A percentile compares a stretch with the other conserved stretches of the same genome.
These are phyloP conservation scores for Neolamprologus hecqui DNA, from an alignment of 2,113 vertebrate genomes.

Conservation along the genomic window DNA sequence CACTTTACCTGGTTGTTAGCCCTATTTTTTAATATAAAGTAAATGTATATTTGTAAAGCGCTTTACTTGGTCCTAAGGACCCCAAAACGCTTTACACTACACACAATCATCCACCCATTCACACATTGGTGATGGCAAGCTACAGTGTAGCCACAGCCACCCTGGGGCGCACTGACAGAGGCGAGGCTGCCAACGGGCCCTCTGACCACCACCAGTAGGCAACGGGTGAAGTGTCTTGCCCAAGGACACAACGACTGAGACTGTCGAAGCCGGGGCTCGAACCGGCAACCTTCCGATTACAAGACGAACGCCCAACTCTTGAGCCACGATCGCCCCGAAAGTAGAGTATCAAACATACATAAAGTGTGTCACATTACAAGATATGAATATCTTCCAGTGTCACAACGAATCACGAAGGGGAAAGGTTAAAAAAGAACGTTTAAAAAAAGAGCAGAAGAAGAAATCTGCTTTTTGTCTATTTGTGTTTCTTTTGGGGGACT, in stretches of 20 bases:
- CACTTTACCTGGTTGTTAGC: rapidly evolving
- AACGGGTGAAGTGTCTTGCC: no score
- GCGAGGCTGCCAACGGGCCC: no score
- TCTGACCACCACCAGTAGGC: no score
- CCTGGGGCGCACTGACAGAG: no score
- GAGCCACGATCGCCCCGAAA: no score
- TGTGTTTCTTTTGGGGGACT: rapidly evolving
- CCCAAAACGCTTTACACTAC: rapidly evolving
- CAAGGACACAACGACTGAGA: no score
- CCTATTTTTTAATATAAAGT: background rate
- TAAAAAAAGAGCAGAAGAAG: background rate
- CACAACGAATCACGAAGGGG: background rate
- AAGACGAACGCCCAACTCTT: no score
- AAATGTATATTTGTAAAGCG: background rate
- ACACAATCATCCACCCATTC: no score
- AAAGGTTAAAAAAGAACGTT: background rate
- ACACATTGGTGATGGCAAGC: no score
- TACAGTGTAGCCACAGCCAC: no score
- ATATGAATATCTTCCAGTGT: background rate
- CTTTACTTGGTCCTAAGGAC: no score
- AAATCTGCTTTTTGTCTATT: background rate
- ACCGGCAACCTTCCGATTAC: rapidly evolving
- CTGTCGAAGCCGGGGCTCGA: rapidly evolving
- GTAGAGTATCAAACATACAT: background rate
- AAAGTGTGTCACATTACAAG: background rate